Percentiles rank a stretch among this genome's conserved stretches.
Conservation (phyloP, 2,797 vertebrate species). For the Anguilla anguilla region DNA sequence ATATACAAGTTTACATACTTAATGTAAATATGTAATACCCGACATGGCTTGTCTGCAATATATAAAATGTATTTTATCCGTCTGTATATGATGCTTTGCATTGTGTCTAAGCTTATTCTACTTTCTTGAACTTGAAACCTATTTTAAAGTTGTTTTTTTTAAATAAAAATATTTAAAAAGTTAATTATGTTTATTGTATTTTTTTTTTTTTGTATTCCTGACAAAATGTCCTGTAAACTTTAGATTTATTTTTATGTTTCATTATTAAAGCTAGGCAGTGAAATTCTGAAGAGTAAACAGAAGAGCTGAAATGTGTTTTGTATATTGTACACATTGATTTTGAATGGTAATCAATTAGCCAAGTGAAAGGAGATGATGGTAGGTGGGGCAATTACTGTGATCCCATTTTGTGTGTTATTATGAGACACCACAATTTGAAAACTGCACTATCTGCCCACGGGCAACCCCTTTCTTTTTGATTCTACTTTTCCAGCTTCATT, state of each 20-base stretch:
- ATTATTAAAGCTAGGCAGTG: background rate
- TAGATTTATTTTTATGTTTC: background rate
- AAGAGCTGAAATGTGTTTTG: background rate
- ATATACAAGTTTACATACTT: constrained; percentile 95
- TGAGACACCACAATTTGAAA: background rate
- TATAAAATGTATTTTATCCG: constrained; percentile 99
- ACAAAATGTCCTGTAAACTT: constrained; percentile 30
- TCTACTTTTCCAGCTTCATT: constrained; percentile 10
- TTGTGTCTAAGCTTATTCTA: constrained; percentile 92
- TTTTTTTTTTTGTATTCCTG: constrained; percentile 12
- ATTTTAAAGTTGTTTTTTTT: constrained; percentile 92
- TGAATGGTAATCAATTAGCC: background rate
- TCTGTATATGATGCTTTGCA: constrained; percentile 99
- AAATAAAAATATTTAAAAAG: constrained; percentile 92
- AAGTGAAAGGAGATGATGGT: background rate
- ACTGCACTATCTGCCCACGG: background rate
- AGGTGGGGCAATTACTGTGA: background rate
- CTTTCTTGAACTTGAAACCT: constrained; percentile 98
- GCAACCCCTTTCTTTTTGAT: background rate
- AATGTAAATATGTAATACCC: constrained; percentile 98
- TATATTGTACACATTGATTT: background rate
- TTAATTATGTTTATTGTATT: constrained; percentile 47
- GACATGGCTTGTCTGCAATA: constrained; percentile 96
- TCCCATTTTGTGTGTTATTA: constrained; percentile 1
- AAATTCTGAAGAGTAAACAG: background rate